phyloP scores from a whole-genome alignment of 30 jellyfish, hydroid and myxozoan species.

The Turritopsis dohrnii region DNA sequence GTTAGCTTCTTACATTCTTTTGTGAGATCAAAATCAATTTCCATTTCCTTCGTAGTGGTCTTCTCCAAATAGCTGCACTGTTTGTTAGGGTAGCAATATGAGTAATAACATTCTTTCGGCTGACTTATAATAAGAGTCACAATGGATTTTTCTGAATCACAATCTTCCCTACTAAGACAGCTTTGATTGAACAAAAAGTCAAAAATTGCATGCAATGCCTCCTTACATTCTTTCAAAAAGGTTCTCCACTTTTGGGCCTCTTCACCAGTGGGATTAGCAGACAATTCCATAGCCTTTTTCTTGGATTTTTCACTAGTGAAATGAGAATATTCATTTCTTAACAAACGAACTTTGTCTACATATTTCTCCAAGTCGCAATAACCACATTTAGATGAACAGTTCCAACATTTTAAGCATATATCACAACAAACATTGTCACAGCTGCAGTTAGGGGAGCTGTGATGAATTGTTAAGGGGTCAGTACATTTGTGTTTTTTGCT shows the following conservation, averaged over 20 bases:
- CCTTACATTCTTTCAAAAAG: neutral
- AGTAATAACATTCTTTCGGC: neutral
- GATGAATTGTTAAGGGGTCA: too few species aligned
- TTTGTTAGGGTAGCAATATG: neutral
- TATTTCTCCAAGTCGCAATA: neutral
- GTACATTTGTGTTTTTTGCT: neutral
- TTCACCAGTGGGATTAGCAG: neutral
- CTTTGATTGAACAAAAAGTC: neutral
- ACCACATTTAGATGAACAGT: neutral
- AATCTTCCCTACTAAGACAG: neutral
- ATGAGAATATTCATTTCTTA: neutral
- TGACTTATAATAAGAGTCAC: neutral
- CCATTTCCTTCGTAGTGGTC: neutral
- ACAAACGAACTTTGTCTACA: neutral
- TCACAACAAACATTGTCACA: neutral
- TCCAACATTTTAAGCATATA: neutral
- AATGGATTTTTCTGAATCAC: neutral
- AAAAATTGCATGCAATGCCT: neutral
- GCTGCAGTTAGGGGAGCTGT: neutral
- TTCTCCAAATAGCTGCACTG: neutral
- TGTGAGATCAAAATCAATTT: neutral
- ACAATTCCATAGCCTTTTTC: neutral
- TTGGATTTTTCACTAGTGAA: neutral
- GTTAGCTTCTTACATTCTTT: neutral
- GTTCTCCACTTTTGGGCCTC: neutral